A percentile compares a stretch with the other conserved stretches of the same genome.
Conservation (phyloP, 2,888 invertebrate species). For the Dermolepida albohirtum region DNA sequence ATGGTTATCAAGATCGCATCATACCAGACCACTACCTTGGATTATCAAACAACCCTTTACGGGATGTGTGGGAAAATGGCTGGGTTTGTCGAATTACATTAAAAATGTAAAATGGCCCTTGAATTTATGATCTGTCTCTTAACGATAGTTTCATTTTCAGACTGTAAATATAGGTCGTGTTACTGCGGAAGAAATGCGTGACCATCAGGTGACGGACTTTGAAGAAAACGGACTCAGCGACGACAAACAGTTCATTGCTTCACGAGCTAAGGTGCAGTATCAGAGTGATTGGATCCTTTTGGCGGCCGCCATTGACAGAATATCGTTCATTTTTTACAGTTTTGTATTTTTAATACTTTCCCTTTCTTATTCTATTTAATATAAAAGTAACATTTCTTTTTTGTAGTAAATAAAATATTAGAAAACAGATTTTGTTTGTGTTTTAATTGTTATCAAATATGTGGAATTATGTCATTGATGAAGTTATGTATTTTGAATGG, state of each 20-base stretch:
- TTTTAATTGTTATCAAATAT: too few relatives aligned
- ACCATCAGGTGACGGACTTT: slow-evolving; percentile 52
- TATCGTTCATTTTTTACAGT: slow-evolving; percentile 70
- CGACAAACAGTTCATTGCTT: slow-evolving; percentile 58
- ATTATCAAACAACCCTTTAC: slow-evolving; percentile 65
- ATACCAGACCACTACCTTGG: slow-evolving; percentile 67
- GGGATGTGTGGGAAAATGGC: slow-evolving; percentile 63
- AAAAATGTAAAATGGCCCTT: slow-evolving; percentile 59
- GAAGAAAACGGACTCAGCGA: slow-evolving; percentile 61
- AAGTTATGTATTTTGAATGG: too few relatives aligned
- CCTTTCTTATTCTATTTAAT: slow-evolving; percentile 65
- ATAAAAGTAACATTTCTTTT: slow-evolving; percentile 26
- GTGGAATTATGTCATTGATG: too few relatives aligned
- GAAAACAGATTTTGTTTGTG: too few relatives aligned
- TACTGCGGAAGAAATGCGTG: slow-evolving; percentile 63
- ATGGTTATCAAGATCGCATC: slow-evolving; percentile 66
- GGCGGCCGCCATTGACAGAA: slow-evolving; percentile 73
- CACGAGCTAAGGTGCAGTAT: slow-evolving; percentile 53
- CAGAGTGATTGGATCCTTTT: slow-evolving; percentile 75
- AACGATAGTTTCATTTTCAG: slow-evolving; percentile 49
- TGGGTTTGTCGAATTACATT: slow-evolving; percentile 64
- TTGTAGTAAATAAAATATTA: background rate
- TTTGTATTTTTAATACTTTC: slow-evolving; percentile 68
- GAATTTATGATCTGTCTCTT: too few relatives aligned
- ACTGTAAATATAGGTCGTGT: slow-evolving; percentile 53